Conservation (phyloP, 2,113 vertebrate genomes). For the Ursus arctos region DNA sequence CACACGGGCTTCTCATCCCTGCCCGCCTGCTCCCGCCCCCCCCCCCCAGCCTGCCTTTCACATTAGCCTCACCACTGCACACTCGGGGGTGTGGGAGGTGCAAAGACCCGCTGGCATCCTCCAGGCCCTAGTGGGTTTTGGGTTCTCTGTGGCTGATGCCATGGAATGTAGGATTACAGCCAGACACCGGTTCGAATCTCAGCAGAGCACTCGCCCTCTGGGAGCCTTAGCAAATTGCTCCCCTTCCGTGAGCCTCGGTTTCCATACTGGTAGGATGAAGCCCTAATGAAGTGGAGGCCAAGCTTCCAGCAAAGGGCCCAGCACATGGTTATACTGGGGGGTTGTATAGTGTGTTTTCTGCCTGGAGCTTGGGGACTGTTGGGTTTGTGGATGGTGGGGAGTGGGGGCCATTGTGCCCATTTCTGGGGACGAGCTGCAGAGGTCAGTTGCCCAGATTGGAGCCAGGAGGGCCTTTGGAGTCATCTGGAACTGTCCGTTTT, state of each 20-base stretch:
- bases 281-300: not conserved
- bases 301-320: not conserved
- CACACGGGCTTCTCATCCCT: not conserved
- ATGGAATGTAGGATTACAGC: not conserved
- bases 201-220: not conserved
- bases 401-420: not conserved
- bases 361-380: not conserved
- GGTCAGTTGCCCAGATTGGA: not conserved
- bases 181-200: not conserved
- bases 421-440: not conserved
- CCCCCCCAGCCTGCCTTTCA: not conserved
- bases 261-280: not conserved
- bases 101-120: constrained; percentile 6
- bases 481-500: not conserved
- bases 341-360: not conserved
- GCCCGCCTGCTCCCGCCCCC: not conserved
- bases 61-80: not conserved
- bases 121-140: not conserved
- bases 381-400: not conserved
- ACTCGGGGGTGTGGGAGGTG: not conserved
- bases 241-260: not conserved
- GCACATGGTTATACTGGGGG: rapidly evolving
- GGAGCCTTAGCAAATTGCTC: not conserved
- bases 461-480: not conserved
- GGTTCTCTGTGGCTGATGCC: not conserved